Conservation (phyloP, 2,797 vertebrate species). For the Paratrypauchen microcephalus region DNA sequence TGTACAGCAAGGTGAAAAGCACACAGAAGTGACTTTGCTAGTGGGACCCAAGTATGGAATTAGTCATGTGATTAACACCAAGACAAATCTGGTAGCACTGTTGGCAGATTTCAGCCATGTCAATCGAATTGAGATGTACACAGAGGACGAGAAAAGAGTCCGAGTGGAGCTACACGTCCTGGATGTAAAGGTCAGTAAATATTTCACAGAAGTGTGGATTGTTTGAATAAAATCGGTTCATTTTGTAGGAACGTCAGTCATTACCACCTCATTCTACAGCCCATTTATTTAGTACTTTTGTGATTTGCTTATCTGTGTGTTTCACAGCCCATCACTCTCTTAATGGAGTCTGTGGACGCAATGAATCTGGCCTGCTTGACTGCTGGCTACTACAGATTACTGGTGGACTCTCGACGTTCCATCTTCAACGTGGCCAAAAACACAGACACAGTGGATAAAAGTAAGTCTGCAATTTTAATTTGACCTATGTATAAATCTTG, state of each 20-base stretch:
- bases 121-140: slow-evolving; percentile 97
- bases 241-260: slow-evolving; percentile 8
- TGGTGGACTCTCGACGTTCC: slow-evolving; percentile 95
- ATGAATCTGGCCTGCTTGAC: slow-evolving; percentile 99
- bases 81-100: slow-evolving; percentile 95
- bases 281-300: slow-evolving; percentile 41
- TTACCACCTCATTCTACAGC: slow-evolving; percentile 38
- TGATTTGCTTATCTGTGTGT: slow-evolving; percentile 61
- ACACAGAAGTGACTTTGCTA: slow-evolving; percentile 93
- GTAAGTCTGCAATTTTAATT: slow-evolving; percentile 49
- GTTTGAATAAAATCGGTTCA: background rate
- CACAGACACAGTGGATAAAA: slow-evolving; percentile 74
- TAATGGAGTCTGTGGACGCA: slow-evolving; percentile 97
- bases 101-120: slow-evolving; percentile 98
- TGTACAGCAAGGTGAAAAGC: slow-evolving; percentile 93
- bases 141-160: slow-evolving; percentile 90
- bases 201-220: background rate
- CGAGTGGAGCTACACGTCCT: slow-evolving; percentile 97
- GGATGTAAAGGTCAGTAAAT: slow-evolving; percentile 88
- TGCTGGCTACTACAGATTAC: slow-evolving; percentile 94
- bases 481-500: slow-evolving; percentile 18
- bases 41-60: slow-evolving; percentile 97
- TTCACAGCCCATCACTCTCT: slow-evolving; percentile 92
- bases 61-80: slow-evolving; percentile 98
- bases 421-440: slow-evolving; percentile 98